Conservation (phyloP, 1,140 invertebrate genomes). For the Listronotus oregonensis region DNA sequence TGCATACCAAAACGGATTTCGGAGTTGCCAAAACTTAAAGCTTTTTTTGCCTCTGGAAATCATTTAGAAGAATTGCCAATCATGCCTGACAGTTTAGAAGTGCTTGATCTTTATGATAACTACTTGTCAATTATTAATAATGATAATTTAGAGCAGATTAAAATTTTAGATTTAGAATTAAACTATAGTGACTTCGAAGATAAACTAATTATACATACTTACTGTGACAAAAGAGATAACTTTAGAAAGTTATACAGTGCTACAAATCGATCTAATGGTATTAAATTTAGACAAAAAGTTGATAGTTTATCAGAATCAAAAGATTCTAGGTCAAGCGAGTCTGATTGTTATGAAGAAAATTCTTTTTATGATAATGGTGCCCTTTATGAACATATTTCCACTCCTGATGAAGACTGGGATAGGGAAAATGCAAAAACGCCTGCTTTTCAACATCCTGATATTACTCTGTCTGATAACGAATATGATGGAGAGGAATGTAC, state of each 20-base stretch:
- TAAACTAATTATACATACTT: not conserved
- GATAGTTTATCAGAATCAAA: constrained; percentile 3
- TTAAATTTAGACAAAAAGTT: not conserved
- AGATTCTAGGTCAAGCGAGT: not conserved
- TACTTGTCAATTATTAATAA: constrained; percentile 9
- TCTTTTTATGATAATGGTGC: not conserved
- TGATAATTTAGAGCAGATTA: not conserved
- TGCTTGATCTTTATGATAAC: constrained; percentile 29
- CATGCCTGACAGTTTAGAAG: constrained; percentile 13
- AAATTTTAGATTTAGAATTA: constrained; percentile 23
- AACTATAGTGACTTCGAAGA: constrained; percentile 18
- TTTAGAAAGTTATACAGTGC: constrained; percentile 1
- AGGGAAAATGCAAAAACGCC: constrained; percentile 4
- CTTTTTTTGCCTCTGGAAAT: constrained; percentile 15
- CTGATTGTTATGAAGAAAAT: constrained; percentile 16
- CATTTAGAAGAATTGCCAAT: constrained; percentile 13
- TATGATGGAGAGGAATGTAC: constrained; percentile 6
- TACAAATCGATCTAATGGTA: not conserved
- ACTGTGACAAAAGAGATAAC: constrained; percentile 3
- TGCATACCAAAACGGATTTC: constrained; percentile 17
- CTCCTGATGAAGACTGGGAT: constrained; percentile 26
- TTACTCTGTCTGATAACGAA: constrained; percentile 29
- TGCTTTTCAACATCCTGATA: constrained; percentile 6
- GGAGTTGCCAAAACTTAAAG: constrained; percentile 14
- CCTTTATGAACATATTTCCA: not conserved